Percentiles rank a stretch among this genome's conserved stretches.
These are phyloP conservation scores for Argentina silus DNA, from an alignment of 2,797 vertebrate genomes.

Conservation along the genomic window DNA sequence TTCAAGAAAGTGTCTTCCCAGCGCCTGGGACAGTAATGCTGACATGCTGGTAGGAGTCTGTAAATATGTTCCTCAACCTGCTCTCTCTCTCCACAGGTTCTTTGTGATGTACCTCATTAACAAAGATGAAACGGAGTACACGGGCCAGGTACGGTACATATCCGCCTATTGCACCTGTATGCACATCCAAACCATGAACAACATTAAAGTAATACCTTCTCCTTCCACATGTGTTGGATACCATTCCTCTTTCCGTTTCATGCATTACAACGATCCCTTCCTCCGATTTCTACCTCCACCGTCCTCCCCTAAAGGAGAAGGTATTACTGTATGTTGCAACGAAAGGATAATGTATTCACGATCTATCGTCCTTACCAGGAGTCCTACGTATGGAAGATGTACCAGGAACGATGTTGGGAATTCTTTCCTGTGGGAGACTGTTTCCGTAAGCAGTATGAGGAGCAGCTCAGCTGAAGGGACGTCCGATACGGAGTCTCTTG, in stretches of 20 bases:
- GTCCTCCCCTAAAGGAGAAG: background rate
- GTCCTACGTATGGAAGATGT: conserved; percentile 84
- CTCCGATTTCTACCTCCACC: background rate
- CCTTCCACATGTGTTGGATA: no score
- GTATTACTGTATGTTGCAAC: background rate
- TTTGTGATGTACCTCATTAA: conserved; percentile 83
- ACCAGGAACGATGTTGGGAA: conserved; percentile 83
- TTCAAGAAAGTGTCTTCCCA: background rate
- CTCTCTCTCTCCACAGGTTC: conserved; percentile 64
- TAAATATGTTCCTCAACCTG: conserved; percentile 20
- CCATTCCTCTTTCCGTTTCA: background rate
- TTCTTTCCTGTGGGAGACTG: conserved; percentile 84
- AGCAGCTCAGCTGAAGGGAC: conserved; percentile 74
- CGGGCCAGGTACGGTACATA: conserved; percentile 72
- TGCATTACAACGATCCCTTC: no score
- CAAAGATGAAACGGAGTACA: conserved; percentile 82
- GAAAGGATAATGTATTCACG: background rate
- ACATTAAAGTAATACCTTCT: no score
- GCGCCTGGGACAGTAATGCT: background rate
- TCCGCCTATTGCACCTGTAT: background rate
- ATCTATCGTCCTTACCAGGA: conserved; percentile 66
- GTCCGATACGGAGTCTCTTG: conserved; percentile 37
- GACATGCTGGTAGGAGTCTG: background rate
- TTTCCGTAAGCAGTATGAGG: conserved; percentile 83
- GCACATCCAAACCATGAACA: no score